Evolutionary conservation across 2,888 invertebrate genomes (phyloP).

Genomic region (Dichetophora obliterata): DNA sequence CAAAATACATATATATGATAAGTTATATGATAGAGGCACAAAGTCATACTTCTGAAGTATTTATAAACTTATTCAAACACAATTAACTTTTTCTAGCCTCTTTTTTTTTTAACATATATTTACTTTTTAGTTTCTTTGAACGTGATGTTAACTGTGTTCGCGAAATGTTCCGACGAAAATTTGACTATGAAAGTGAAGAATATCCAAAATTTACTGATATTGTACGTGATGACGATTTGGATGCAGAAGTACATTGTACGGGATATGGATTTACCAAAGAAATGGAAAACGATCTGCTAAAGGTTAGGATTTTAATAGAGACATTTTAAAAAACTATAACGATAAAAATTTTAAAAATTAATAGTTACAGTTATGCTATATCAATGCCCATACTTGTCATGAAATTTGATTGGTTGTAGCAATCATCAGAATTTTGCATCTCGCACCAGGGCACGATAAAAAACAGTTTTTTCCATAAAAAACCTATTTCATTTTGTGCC

Average conservation of each 20-base stretch:
- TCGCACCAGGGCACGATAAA: too few relatives aligned
- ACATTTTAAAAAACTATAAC: neutral
- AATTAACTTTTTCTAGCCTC: neutral
- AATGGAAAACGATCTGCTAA: slow-evolving; percentile 80
- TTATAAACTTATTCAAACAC: too few relatives aligned
- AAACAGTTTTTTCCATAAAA: too few relatives aligned
- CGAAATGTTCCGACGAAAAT: slow-evolving; percentile 91
- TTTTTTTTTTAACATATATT: neutral
- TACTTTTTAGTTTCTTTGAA: slow-evolving; percentile 82
- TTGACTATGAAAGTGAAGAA: slow-evolving; percentile 87
- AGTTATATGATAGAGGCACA: too few relatives aligned
- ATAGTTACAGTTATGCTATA: too few relatives aligned
- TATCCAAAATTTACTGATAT: slow-evolving; percentile 83
- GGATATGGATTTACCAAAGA: slow-evolving; percentile 91
- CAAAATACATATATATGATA: too few relatives aligned
- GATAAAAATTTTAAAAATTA: neutral
- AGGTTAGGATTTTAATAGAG: slow-evolving; percentile 62
- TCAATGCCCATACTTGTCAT: too few relatives aligned
- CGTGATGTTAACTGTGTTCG: slow-evolving; percentile 94
- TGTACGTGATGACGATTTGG: slow-evolving; percentile 84
- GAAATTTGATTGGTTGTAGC: too few relatives aligned
- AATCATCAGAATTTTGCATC: too few relatives aligned
- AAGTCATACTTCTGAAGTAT: neutral
- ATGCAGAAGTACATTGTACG: slow-evolving; percentile 91
- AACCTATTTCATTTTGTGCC: too few relatives aligned